Evolutionary conservation across 2,113 vertebrate species (phyloP), one percentile per base, ranked within the genome.

Genomic region (Varanus salvator): DNA sequence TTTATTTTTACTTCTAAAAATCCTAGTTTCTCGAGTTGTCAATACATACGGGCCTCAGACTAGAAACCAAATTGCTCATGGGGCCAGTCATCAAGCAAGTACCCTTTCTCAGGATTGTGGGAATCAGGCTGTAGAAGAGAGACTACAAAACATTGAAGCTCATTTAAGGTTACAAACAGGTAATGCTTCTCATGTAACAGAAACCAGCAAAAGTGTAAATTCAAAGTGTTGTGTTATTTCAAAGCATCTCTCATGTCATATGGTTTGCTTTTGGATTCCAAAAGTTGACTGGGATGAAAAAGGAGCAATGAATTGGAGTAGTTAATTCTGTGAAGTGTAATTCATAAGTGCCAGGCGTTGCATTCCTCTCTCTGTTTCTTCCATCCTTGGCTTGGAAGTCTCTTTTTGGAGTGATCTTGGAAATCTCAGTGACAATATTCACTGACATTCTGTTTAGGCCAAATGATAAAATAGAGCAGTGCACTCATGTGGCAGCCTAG

Each of bases 41-140:
- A 99, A 99, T 97, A 98, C 98, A 0, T 99, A 99, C 0, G 99
- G 99, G 80, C 99, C 99, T 27, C 99, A 99, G 94, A 99, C 98
- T 80, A 97, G 98, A 88, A 89, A 96, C 87, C 98, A 98, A 91
- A 97, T 95, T 92, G 91, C 93, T 3, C 95, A 95, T 83, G 98
- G 97, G 1, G 93, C 97, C 4, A 95, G 87, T 86, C 98, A 97
- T 90, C 98, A 97, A 94, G 89, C 93, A 92, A 96, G 50, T 1
- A 89, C 88, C 6, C 89, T 95, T 12, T n/a, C 80, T 27, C 97
- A 96, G 89, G 97, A 98, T 11, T 99, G 98, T 95, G 98, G 98
- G 72, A 99, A 99, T 91, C 95, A 98, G 75, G 98, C 98, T 85
- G 96, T 99, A 44, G 99, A 99, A 91, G 99, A 99, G 87, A 97